Base-by-base conservation (phyloP, 2,888 invertebrate species). In the Noctua janthe region DNA sequence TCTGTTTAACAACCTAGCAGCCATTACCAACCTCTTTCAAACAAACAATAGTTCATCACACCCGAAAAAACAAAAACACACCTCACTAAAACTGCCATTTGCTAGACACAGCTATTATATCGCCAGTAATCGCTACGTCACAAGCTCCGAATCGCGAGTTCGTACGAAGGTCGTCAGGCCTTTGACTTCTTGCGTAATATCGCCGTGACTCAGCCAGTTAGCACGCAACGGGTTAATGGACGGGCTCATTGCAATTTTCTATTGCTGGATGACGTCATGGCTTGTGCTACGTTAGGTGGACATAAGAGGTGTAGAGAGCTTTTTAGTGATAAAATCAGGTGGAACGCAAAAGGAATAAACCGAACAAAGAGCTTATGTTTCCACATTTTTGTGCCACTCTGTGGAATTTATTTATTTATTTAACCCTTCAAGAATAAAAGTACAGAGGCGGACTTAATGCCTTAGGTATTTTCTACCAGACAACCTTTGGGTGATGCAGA, bases 131-230 rank as follows among this genome's bases (percentile, higher is more conserved):
- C 8, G 74, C 86, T 62, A 81, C 86, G 86, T 89, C 89, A 89
- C 71, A 15, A 72, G 8, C 70, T 29, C 62, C 73, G 51, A 88
- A 85, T 82, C 47, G 90, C 84, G 71, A 82, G 84, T 84, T 81
- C 90, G 67, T 83, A 73, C 78, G 92, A 93, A 93, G 93, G 93
- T 91, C 93, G 90, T 15, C 70, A 76, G 93, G 91, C 78, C 92
- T 89, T 86, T 90, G 92, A 92, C 92, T 86, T 75, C 79, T 92
- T 91, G 80, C 90, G 92, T 87, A 93, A 93, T 78, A 15, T n/a
- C 47, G 6, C 0, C 51, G 71, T 91, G 91, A 90, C 59, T 92
- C 90, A 91, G 81, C 76, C 59, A 6, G 59, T 51, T 54, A 84
- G 80, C 84, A 76, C 81, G 74, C 81, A 84, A 77, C 82, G 87